Evolutionary conservation across 2,888 invertebrate genomes (phyloP).

Genomic region (Encarsia formosa): DNA sequence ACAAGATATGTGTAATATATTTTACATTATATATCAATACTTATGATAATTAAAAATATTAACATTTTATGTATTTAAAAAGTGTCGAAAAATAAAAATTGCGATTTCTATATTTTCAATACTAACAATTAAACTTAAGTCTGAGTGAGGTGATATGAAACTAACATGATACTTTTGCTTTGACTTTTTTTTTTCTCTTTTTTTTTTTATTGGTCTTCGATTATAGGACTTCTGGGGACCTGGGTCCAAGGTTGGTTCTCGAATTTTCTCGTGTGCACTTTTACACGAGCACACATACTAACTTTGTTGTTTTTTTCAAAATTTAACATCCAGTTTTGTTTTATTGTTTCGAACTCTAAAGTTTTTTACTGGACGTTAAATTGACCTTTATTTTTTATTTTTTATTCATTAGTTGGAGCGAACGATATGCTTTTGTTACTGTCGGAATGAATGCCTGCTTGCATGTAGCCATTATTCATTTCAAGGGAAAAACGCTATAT

Average conservation of each 20-base stretch:
- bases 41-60: no score
- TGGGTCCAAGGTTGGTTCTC: conserved; percentile 63
- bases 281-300: conserved; percentile 3
- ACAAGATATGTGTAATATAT: no score
- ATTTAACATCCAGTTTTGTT: background rate
- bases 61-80: no score
- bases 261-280: conserved; percentile 17
- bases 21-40: no score
- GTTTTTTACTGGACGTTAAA: no score
- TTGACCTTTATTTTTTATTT: conserved; percentile 7
- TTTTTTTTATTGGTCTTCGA: conserved; percentile 37
- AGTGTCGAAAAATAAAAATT: background rate
- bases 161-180: conserved; percentile 37
- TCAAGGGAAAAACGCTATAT: no score
- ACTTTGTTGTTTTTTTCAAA: background rate
- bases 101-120: no score
- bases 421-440: no score
- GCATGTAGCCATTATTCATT: no score
- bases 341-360: no score
- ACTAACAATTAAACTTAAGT: background rate
- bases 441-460: no score
- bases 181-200: no score
- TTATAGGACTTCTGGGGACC: conserved; percentile 63
- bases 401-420: background rate
- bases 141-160: conserved; percentile 11